Percentiles rank a stretch among this genome's conserved stretches.
Conservation (phyloP, 92 coral and sea anemone species). For the Epizoanthus illoricatus region DNA sequence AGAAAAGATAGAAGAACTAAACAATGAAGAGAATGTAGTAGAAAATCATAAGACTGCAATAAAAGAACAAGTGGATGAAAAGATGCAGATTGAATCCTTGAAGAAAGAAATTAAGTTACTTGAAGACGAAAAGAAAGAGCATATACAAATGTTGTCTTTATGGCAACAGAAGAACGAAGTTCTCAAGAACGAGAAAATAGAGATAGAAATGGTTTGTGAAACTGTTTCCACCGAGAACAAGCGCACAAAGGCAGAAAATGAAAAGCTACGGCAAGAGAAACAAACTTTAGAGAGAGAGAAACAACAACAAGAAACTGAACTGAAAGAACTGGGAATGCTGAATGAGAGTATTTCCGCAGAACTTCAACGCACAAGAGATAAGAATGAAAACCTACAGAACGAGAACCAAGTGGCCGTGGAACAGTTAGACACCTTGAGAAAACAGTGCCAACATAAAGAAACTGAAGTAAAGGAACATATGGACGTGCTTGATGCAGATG, state of each 20-base stretch:
- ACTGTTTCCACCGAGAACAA: background rate
- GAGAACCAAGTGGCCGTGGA: constrained; percentile 11
- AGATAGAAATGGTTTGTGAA: background rate
- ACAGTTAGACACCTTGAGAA: background rate
- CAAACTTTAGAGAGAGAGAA: constrained; percentile 36
- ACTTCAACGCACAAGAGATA: background rate
- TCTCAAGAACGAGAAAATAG: too few species aligned
- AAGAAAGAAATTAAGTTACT: constrained; percentile 9
- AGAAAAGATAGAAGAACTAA: too few species aligned
- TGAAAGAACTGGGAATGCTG: background rate
- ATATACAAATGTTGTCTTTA: background rate
- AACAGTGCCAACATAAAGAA: too few species aligned
- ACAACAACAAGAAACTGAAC: constrained; percentile 18
- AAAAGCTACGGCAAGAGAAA: constrained; percentile 41
- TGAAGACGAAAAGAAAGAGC: constrained; percentile 39
- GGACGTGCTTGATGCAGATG: background rate
- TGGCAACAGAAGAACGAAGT: too few species aligned
- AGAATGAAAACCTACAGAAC: background rate
- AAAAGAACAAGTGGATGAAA: too few species aligned
- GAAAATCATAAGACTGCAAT: too few species aligned
- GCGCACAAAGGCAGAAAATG: constrained; percentile 29
- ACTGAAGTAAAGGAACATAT: constrained; percentile 7
- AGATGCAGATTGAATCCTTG: too few species aligned
- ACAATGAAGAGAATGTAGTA: too few species aligned
- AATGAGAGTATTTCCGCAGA: background rate